phyloP scores from a whole-genome alignment of 1,140 invertebrate species.

The Paramacrobiotus metropolitanus region DNA sequence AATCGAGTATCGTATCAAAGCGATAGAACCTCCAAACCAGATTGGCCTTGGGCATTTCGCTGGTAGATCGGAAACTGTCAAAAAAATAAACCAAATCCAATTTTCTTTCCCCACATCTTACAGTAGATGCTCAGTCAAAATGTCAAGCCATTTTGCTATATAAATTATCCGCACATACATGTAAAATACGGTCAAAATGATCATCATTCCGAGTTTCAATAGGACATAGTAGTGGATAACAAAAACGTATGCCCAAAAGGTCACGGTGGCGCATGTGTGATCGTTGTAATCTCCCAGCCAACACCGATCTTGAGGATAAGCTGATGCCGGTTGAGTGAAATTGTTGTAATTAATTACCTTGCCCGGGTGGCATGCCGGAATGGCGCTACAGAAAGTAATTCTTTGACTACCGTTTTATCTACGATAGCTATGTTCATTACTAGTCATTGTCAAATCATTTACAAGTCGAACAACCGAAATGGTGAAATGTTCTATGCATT shows the following conservation, averaged over 20 bases:
- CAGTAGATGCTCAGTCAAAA: too few species aligned
- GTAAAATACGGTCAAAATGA: background rate
- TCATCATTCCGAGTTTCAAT: background rate
- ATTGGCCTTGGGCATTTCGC: background rate
- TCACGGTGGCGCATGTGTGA: background rate
- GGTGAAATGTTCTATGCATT: too few species aligned
- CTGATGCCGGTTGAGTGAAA: background rate
- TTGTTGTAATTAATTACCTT: background rate
- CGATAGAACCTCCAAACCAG: background rate
- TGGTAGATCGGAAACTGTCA: background rate
- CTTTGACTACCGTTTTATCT: too few species aligned
- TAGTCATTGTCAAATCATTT: too few species aligned
- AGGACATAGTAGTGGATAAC: background rate
- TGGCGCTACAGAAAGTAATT: background rate
- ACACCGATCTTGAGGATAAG: background rate
- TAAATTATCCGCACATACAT: background rate
- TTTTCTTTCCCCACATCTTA: too few species aligned
- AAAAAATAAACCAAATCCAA: background rate
- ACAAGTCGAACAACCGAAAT: too few species aligned
- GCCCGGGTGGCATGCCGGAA: background rate
- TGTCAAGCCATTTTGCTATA: too few species aligned
- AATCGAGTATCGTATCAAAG: background rate
- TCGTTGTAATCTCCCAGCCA: conserved; percentile 1
- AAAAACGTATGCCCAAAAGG: conserved; percentile 1
- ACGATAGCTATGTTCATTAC: too few species aligned